A percentile compares a stretch with the other conserved stretches of the same genome.
Conservation (phyloP, 2,113 vertebrate genomes). For the Hydrochoerus hydrochaeris region DNA sequence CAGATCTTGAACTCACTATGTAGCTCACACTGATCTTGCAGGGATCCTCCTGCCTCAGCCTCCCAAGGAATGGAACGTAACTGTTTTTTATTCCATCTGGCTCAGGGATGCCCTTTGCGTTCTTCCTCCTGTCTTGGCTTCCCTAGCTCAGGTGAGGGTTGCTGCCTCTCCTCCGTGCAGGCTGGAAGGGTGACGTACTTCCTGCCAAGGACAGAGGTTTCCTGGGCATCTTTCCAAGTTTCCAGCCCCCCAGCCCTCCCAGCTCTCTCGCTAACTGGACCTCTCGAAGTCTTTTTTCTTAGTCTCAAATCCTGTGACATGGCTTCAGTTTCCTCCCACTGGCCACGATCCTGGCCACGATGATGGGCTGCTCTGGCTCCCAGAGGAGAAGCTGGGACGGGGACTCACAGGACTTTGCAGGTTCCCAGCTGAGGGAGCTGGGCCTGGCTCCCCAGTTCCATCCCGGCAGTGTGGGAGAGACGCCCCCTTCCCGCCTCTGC, state of each 20-base stretch:
- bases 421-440: neutral
- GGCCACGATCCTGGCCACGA: neutral
- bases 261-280: neutral
- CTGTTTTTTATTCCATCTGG: conserved; percentile 11
- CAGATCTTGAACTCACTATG: neutral
- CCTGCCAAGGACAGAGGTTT: neutral
- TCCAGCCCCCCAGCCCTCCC: neutral
- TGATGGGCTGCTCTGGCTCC: neutral
- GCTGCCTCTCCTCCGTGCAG: neutral
- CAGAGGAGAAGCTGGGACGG: neutral
- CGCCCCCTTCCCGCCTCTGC: neutral
- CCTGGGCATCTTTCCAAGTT: neutral
- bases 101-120: neutral
- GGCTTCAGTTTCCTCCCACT: neutral
- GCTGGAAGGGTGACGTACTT: neutral
- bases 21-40: neutral
- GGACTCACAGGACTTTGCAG: neutral
- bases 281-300: neutral
- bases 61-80: neutral
- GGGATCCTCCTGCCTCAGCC: neutral
- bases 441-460: neutral
- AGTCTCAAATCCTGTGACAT: neutral
- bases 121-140: neutral
- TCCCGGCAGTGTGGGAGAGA: neutral
- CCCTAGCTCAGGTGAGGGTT: neutral